phyloP scores from a whole-genome alignment of 2,797 vertebrate genomes.

The Prunella strophiata region DNA sequence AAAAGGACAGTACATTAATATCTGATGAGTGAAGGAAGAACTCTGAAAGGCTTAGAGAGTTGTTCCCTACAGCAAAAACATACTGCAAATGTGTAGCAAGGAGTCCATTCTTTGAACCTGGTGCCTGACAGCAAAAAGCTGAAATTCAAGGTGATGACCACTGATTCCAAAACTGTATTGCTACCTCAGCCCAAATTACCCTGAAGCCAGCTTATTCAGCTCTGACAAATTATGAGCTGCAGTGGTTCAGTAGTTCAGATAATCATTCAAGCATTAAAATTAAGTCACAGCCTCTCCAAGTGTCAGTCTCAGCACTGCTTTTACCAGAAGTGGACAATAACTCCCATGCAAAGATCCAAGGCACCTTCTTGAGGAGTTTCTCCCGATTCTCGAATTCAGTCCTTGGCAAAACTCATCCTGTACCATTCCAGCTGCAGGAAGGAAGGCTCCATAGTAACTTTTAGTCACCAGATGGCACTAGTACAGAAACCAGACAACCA shows the following conservation, averaged over 20 bases:
- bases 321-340: neutral
- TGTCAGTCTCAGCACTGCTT: neutral
- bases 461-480: constrained; percentile 59
- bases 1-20: neutral
- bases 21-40: neutral
- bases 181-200: neutral
- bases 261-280: neutral
- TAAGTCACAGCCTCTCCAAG: neutral
- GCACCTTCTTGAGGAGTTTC: neutral
- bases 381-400: accelerated
- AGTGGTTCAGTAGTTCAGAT: neutral
- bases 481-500: neutral
- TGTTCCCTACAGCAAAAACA: neutral
- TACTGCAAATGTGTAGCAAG: neutral
- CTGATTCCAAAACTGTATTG: neutral
- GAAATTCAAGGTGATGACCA: neutral
- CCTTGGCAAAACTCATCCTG: neutral
- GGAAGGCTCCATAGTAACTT: neutral
- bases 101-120: neutral
- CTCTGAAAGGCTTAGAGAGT: neutral
- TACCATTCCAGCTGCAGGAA: neutral
- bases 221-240: neutral
- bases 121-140: neutral
- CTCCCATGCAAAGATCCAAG: neutral
- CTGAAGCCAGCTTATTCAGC: neutral